Evolutionary conservation across 2,888 invertebrate genomes (phyloP), one percentile per base, ranked within the genome.

Genomic region (Allolobophora icterica): DNA sequence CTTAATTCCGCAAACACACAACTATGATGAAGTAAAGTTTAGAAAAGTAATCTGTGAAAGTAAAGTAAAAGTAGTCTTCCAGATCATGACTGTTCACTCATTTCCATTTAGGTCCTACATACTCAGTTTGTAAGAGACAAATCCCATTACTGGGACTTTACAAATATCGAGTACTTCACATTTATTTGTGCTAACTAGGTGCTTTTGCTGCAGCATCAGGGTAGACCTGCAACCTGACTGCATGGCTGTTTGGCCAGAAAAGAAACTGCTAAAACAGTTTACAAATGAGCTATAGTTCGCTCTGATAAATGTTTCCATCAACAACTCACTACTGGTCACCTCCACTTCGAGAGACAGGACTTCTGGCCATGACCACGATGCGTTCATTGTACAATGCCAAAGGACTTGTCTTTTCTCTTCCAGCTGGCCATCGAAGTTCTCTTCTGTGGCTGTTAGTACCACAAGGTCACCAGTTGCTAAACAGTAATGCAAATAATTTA

Each of bases 281-380:
- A 71, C 71, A 71, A 11, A 71, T 71, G 71, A 71, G 71, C n/a
- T 71, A 71, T 21, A 71, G 71, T 71, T 71, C 30, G n/a, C n/a
- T 71, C 71, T 71, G 71, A 71, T n/a, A 71, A 71, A 71, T 71
- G 71, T n/a, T 71, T 71, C 71, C 71, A n/a, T 71, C 71, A 71
- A 30, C 71, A 71, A 71, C 71, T 71, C 71, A 71, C 71, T 71
- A 71, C 71, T 71, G 71, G n/a, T 71, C 71, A 71, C 71, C 71
- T 71, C 71, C 71, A n/a, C n/a, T 71, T 71, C 71, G 1, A 71
- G 71, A 71, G 71, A 71, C 71, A 6, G 71, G 13, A n/a, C 71
- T 71, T 71, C 71, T n/a, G n/a, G 71, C 71, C 71, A 71, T 71
- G 71, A 71, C 71, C 71, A 71, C 30, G 71, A 71, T 71, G 30